Base-by-base conservation (phyloP, 2,113 vertebrate species). In the Xenopus tropicalis region DNA sequence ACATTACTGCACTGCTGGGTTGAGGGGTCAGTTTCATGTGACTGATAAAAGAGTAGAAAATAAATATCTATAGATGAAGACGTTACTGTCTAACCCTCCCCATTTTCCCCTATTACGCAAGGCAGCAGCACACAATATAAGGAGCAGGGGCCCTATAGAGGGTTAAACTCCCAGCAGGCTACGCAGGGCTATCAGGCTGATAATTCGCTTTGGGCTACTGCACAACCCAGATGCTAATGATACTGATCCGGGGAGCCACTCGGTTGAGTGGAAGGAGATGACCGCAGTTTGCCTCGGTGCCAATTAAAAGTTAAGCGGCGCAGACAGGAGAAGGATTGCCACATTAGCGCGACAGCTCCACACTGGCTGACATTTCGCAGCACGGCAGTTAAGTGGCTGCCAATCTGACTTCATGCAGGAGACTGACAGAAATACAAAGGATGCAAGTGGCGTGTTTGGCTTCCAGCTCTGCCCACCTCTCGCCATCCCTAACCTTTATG, bases 401-500 rank as follows among this genome's bases (percentile, higher is more conserved):
- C 79, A 84, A 85, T 84, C 68, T 79, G 83, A 85, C 65, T 62
- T 74, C 71, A 69, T 4, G 62, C 77, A 81, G 78, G 25, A 77
- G 76, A 12, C 70, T 78, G 37, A 69, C 70, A 46, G 19, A 80
- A 78, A 85, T 86, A 84, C 69, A 22, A 37, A 37, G 29, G 29
- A 5, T 37, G 29, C 29, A 37, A 37, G 29, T 37, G 6, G 29
- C 2, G 29, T 37, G 57, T 51, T 74, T 71, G 64, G 75, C 77
- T 78, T 72, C 70, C 14, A 66, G 52, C 66, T 64, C 25, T 14
- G 70, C 70, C 80, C 78, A 77, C 56, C 80, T 48, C 78, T 79
- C 81, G 84, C 87, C 80, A 77, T 86, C 78, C 80, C 78, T 91
- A 90, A 94, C 92, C 93, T 95, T 96, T 95, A 83, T 78, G 83